Base-by-base conservation (phyloP, 1,140 invertebrate species). In the Neodiprion virginianus region DNA sequence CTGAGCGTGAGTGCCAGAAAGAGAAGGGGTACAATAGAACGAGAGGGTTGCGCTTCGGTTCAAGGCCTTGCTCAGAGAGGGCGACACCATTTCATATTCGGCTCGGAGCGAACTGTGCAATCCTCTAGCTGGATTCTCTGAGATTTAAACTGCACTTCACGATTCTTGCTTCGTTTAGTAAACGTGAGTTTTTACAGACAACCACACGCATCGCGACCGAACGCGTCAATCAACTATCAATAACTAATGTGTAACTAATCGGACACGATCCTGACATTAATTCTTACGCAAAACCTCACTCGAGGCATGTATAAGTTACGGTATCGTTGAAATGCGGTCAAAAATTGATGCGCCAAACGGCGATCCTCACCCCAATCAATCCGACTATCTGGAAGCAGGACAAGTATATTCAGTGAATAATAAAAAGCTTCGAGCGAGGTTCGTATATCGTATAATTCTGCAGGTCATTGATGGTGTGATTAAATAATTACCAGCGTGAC, bases 11-110 rank as follows among this genome's bases (percentile, higher is more conserved):
- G 67, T 72, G 72, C 21, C 48, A 17, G 23, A 23, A 66, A 17
- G 40, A 48, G 40, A n/a, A 74, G 74, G 74, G 76, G 81, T 81
- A 77, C 77, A 74, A 76, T 69, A 69, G 67, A 69, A 23, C 67
- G 67, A 69, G 67, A 21, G 40, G 67, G 53, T 12, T 17, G 12
- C 73, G 69, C 72, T 67, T 14, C 76, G 72, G 84, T 87, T 87
- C 83, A 70, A 17, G 28, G 79, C 8, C 72, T 21, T 8, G 47
- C 69, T 47, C 74, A 87, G 77, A 87, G 86, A 82, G 87, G 86
- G 86, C 85, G 75, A 53, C 85, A 87, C 84, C 47, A 72, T 76
- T 67, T 67, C 74, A 80, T 61, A 71, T 67, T 73, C 11, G 47
- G 28, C 28, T 67, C 28, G 28, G 28, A 40, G 28, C 28, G 28